phyloP scores from a whole-genome alignment of 2,797 vertebrate species.

The Halcyon smyrnensis region DNA sequence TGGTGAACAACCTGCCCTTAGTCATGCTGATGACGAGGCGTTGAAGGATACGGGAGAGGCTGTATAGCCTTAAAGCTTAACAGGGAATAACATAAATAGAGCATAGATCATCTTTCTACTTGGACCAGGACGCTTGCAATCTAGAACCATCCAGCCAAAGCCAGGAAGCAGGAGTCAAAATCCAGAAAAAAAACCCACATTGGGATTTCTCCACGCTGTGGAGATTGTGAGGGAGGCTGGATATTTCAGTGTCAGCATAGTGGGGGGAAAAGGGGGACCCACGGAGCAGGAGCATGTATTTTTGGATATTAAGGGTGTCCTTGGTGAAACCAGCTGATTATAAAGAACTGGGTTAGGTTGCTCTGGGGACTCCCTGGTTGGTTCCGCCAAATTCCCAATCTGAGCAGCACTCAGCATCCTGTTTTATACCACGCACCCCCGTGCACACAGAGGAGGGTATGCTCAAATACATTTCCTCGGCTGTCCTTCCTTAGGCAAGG shows the following conservation, averaged over 20 bases:
- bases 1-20: conserved; percentile 51
- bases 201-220: not conserved
- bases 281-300: not conserved
- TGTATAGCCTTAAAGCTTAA: conserved; percentile 12
- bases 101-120: not conserved
- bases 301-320: not conserved
- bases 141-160: not conserved
- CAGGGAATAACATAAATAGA: not conserved
- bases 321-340: not conserved
- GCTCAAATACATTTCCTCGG: not conserved
- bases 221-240: not conserved
- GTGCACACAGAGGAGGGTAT: too few species aligned
- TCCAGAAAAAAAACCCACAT: not conserved
- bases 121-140: not conserved
- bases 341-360: not conserved
- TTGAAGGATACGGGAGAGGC: conserved; percentile 24
- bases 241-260: not conserved
- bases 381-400: not conserved
- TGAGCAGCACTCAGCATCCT: not conserved
- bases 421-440: not conserved
- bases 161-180: not conserved
- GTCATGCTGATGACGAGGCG: conserved; percentile 12
- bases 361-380: not conserved
- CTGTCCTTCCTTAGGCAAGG: not conserved
- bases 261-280: not conserved